These are phyloP conservation scores for Xestia rhomboidea DNA, from an alignment of 2,888 invertebrate species.

Conservation along the genomic window DNA sequence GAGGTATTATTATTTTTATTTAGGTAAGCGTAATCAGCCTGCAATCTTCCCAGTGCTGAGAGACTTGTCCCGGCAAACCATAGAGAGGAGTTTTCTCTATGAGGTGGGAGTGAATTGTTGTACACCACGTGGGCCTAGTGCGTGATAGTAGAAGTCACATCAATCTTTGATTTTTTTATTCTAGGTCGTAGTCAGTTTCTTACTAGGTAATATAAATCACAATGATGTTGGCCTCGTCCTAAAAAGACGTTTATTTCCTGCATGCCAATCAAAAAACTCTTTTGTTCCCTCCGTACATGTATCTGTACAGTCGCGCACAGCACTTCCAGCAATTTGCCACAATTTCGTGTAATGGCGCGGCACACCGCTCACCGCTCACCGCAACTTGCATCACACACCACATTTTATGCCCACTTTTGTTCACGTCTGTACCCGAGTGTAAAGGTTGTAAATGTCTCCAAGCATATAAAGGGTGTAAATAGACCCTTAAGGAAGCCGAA, in stretches of 20 bases:
- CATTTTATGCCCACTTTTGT: conserved; percentile 42
- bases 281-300: conserved; percentile 1
- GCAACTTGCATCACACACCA: conserved; percentile 36
- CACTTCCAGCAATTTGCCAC: conserved; percentile 49
- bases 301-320: conserved; percentile 25
- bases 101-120: not conserved
- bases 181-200: too few species aligned
- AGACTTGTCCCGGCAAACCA: not conserved
- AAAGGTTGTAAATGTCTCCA: conserved; percentile 17
- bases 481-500: too few species aligned
- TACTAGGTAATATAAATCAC: not conserved
- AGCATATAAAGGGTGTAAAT: too few species aligned
- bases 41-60: not conserved
- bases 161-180: not conserved
- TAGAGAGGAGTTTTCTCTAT: not conserved
- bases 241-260: not conserved
- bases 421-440: conserved; percentile 11
- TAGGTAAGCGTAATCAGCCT: not conserved
- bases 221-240: not conserved
- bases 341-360: conserved; percentile 51
- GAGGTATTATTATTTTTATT: too few species aligned
- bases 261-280: conserved; percentile 24
- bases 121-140: not conserved
- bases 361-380: conserved; percentile 25
- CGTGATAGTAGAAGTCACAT: not conserved